Base-by-base conservation (phyloP, 2,888 invertebrate genomes). In the Dicroscelio sp. region DNA sequence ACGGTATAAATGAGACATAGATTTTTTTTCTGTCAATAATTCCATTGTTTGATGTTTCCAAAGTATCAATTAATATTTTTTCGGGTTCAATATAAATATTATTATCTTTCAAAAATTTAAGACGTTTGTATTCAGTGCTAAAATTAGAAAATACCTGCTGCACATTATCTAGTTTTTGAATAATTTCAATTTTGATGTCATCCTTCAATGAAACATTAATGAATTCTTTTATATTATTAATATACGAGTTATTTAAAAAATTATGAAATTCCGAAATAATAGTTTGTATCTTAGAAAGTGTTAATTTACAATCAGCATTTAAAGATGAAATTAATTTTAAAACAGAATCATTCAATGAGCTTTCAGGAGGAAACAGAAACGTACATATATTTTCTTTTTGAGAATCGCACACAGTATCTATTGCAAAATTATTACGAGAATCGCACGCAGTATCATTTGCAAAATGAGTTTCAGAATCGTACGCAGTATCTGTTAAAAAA, bases 11-110 rank as follows among this genome's bases (percentile, higher is more conserved):
- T 17, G 20, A 27, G 20, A 17, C 76, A 27, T 35, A 60, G 35
- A 76, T 35, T 60, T 33, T 10, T 76, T 58, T 75, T 30, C 25
- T 76, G n/a, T n/a, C n/a, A n/a, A n/a, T n/a, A n/a, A n/a, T n/a
- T n/a, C n/a, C n/a, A n/a, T n/a, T 20, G 30, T 75, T 30, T 25
- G 52, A 17, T 5, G n/a, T 30, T 55, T 75, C 75, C 6, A 75
- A 12, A 17, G 31, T 55, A 55, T 55, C 55, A 20, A 75, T 27
- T 14, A 75, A 75, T 8, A 55, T 5, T 27, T 75, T 52, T 25
- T 43, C 27, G 5, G 63, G 63, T 63, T 63, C 25, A 63, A 63
- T 63, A 30, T 63, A 63, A 3, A 58, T n/a, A 20, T 48, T 48
- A 20, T 17, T 14, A 17, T 48, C 20, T 17, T 20, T 14, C 14